These are phyloP conservation scores for Hystrix brachyura DNA, from an alignment of 2,113 vertebrate species.

Conservation along the genomic window DNA sequence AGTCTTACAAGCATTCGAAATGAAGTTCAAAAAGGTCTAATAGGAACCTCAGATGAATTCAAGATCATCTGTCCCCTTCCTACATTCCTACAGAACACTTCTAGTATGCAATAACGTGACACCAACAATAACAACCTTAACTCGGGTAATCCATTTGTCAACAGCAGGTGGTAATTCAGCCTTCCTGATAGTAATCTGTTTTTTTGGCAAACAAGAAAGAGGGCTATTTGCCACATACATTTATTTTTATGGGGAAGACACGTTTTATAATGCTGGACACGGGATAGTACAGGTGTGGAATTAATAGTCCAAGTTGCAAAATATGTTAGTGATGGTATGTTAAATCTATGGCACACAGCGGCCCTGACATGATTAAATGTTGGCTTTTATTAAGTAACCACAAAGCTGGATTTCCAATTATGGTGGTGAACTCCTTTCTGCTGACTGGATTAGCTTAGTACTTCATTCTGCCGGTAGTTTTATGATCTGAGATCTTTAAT, in stretches of 20 bases:
- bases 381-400: constrained; percentile 75
- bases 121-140: constrained; percentile 71
- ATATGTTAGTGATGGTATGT: constrained; percentile 76
- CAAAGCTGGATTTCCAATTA: constrained; percentile 71
- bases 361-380: constrained; percentile 76
- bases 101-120: constrained; percentile 32
- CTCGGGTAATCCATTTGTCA: constrained; percentile 74
- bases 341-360: constrained; percentile 66
- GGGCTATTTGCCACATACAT: constrained; percentile 71
- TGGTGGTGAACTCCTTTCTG: constrained; percentile 66
- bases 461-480: constrained; percentile 77
- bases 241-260: constrained; percentile 74
- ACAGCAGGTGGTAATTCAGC: constrained; percentile 74
- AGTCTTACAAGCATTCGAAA: constrained; percentile 59
- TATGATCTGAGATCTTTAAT: constrained; percentile 83
- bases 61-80: constrained; percentile 44
- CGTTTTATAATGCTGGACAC: constrained; percentile 74
- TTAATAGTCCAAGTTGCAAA: constrained; percentile 79
- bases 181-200: constrained; percentile 73
- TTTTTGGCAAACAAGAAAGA: constrained; percentile 77
- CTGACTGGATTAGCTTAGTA: constrained; percentile 76
- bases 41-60: constrained; percentile 55
- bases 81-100: constrained; percentile 38
- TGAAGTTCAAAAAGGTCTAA: constrained; percentile 68
- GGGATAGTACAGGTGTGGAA: constrained; percentile 75